Percentiles rank a stretch among this genome's conserved stretches.
phyloP scores from a whole-genome alignment of 2,113 vertebrate genomes.

The Chloropsis cyanopogon region DNA sequence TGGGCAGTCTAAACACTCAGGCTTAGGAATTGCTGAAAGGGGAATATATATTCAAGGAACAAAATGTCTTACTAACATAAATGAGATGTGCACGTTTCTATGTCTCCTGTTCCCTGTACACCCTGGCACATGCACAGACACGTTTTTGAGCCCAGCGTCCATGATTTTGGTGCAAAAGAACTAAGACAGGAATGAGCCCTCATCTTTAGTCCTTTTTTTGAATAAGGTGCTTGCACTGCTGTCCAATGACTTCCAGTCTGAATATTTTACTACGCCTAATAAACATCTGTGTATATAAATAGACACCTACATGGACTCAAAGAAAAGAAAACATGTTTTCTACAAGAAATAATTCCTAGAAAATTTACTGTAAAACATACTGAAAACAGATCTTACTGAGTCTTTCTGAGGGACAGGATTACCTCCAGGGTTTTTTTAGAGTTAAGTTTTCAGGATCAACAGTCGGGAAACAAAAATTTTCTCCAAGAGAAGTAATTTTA shows the following conservation, averaged over 20 bases:
- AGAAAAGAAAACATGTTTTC: neutral
- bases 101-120: neutral
- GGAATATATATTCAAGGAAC: neutral
- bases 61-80: neutral
- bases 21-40: neutral
- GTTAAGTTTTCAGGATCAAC: neutral
- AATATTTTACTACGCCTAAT: neutral
- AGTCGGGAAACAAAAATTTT: neutral
- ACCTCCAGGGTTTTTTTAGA: neutral
- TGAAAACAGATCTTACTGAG: neutral
- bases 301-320: neutral
- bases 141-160: neutral
- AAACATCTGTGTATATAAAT: neutral
- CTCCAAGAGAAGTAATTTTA: neutral
- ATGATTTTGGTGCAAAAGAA: neutral
- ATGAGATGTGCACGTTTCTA: neutral
- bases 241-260: neutral
- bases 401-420: neutral
- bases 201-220: neutral
- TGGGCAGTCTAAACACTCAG: neutral
- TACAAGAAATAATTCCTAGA: neutral
- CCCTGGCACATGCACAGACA: fast-evolving
- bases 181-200: neutral
- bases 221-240: neutral
- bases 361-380: neutral